Evolutionary conservation across 1,140 invertebrate species (phyloP), one percentile per base, ranked within the genome.

Genomic region (Drosophila bifasciata): DNA sequence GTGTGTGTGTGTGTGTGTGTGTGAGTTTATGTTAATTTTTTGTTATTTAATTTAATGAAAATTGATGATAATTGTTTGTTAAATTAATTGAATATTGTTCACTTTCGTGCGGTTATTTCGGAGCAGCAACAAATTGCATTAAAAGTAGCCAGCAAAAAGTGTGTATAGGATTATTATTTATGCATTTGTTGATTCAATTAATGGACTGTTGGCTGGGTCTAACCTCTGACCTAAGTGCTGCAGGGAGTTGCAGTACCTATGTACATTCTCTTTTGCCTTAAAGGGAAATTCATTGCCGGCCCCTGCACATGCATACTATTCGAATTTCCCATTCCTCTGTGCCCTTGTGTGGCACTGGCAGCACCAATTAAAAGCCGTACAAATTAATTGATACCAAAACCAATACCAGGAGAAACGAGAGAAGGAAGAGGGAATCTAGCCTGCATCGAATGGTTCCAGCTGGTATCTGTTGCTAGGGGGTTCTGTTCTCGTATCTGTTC

Each of bases 21-120:
- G 17, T 63, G 50, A n/a, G 50, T 68, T 67, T 62, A 44, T 49
- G 66, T 60, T 70, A 62, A 45, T n/a, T n/a, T n/a, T n/a, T n/a
- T n/a, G n/a, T 68, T 69, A 74, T 76, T 76, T 71, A 55, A 79
- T 85, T 74, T 68, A 62, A 86, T 85, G 76, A 66, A 79, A 86
- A 84, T 77, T 85, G 70, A 85, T 85, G 74, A 66, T 73, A 51
- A 80, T 77, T 49, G 64, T 70, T 79, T 75, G 48, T 60, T 44
- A 61, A 76, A 73, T 64, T 79, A 73, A 85, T 80, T 86, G 71
- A 85, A 64, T 64, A 76, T 52, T 68, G 53, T 67, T 67, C 60
- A 58, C 55, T 46, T 74, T 36, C 32, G 56, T 60, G 63, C 16
- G 63, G 70, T 39, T 66, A 68, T 68, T 68, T 68, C 46, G 68